phyloP scores from a whole-genome alignment of 2,113 vertebrate genomes.

The Pteruthius melanotis region DNA sequence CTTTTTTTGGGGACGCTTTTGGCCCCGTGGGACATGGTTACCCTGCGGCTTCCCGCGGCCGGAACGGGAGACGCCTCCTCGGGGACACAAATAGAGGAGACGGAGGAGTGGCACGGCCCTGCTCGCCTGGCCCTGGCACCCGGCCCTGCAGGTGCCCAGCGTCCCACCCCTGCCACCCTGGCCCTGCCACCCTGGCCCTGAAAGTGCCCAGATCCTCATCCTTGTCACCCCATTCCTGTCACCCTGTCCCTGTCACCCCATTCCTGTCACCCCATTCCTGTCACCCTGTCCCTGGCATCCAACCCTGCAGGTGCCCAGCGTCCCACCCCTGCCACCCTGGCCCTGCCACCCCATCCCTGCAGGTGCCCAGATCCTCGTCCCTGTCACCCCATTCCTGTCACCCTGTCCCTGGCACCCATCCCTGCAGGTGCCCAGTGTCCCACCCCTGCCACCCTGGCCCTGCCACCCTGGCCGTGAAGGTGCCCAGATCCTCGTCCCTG shows the following conservation, averaged over 20 bases:
- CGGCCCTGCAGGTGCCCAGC: background rate
- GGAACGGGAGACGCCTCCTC: background rate
- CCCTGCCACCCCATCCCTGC: background rate
- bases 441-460: background rate
- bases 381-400: background rate
- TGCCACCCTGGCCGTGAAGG: background rate
- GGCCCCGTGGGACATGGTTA: background rate
- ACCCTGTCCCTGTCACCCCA: background rate
- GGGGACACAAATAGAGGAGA: background rate
- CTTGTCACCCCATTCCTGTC: background rate
- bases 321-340: background rate
- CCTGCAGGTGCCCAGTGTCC: background rate
- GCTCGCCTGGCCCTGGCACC: background rate
- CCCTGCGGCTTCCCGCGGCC: background rate
- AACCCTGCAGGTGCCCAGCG: too few relatives aligned
- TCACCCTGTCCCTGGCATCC: background rate
- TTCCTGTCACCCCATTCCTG: too few relatives aligned
- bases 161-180: background rate
- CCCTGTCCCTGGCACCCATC: background rate
- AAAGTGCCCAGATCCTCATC: too few relatives aligned
- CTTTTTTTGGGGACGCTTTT: background rate
- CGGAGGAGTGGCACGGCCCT: accelerated
- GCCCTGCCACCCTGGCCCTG: background rate
- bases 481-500: background rate
- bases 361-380: too few relatives aligned